Conservation (phyloP, 2,113 vertebrate species). For the Channa maculata region DNA sequence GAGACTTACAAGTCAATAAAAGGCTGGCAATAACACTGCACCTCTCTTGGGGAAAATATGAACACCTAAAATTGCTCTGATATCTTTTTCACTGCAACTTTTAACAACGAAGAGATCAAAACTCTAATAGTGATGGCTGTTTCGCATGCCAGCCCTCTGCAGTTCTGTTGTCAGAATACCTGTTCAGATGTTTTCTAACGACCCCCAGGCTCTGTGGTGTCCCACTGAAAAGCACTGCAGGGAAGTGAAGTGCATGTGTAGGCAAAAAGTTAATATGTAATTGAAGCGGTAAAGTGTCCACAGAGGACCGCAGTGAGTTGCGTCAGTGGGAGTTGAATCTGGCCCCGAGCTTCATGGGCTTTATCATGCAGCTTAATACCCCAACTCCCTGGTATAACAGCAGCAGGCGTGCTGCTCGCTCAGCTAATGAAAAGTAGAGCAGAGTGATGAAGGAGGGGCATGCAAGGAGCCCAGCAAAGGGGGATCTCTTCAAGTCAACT, state of each 20-base stretch:
- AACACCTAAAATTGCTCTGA: neutral
- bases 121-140: too few relatives aligned
- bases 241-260: slow-evolving; percentile 3
- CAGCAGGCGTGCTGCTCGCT: neutral
- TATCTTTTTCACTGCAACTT: neutral
- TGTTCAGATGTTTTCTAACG: neutral
- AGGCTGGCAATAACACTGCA: neutral
- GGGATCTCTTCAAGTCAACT: slow-evolving; percentile 20
- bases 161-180: neutral
- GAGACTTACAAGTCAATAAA: neutral
- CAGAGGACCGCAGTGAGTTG: slow-evolving; percentile 12
- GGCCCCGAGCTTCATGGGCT: slow-evolving; percentile 7
- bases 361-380: slow-evolving; percentile 25
- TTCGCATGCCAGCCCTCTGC: neutral
- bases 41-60: neutral
- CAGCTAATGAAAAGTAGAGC: slow-evolving; percentile 34
- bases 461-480: slow-evolving; percentile 11
- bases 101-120: neutral
- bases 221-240: neutral
- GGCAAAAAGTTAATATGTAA: slow-evolving; percentile 26
- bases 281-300: slow-evolving; percentile 17
- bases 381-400: slow-evolving; percentile 21
- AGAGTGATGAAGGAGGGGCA: slow-evolving; percentile 4
- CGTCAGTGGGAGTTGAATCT: slow-evolving; percentile 27
- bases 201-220: slow-evolving; percentile 4